phyloP scores from a whole-genome alignment of 2,797 vertebrate species.

The Acropternis orthonyx region DNA sequence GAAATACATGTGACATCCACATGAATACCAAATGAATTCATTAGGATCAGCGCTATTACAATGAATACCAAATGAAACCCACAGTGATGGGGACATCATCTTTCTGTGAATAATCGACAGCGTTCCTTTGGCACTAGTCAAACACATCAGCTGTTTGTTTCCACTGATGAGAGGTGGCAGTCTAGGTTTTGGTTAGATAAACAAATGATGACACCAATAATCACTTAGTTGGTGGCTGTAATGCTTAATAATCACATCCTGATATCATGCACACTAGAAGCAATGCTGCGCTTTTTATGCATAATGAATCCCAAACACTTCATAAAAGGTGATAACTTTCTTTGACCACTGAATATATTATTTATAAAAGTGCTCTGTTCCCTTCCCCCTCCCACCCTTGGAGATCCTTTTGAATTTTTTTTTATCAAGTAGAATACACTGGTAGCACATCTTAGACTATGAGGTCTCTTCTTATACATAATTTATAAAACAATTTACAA shows the following conservation, averaged over 20 bases:
- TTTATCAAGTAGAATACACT: constrained; percentile 44
- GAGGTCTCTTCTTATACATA: constrained; percentile 77
- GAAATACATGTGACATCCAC: constrained; percentile 80
- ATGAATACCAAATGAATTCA: constrained; percentile 84
- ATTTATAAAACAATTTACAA: constrained; percentile 83
- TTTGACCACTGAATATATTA: constrained; percentile 80
- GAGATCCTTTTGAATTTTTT: constrained; percentile 38
- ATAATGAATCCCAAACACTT: constrained; percentile 75
- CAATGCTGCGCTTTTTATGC: constrained; percentile 63
- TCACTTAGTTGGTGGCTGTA: constrained; percentile 65
- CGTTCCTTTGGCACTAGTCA: constrained; percentile 58
- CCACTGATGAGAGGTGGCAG: constrained; percentile 72
- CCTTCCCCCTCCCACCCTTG: constrained; percentile 53
- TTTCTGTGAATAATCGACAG: constrained; percentile 57
- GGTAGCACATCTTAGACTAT: constrained; percentile 71
- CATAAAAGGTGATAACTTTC: constrained; percentile 79
- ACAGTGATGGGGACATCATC: constrained; percentile 45
- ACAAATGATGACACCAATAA: constrained; percentile 70
- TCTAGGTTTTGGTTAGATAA: constrained; percentile 71
- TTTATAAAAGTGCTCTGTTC: constrained; percentile 71
- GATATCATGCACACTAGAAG: neutral
- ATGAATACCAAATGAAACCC: constrained; percentile 79
- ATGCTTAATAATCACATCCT: constrained; percentile 45
- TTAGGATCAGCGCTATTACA: constrained; percentile 68
- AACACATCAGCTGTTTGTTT: constrained; percentile 69